phyloP scores from a whole-genome alignment of 2,888 invertebrate species.

The Caradrina kadenii region DNA sequence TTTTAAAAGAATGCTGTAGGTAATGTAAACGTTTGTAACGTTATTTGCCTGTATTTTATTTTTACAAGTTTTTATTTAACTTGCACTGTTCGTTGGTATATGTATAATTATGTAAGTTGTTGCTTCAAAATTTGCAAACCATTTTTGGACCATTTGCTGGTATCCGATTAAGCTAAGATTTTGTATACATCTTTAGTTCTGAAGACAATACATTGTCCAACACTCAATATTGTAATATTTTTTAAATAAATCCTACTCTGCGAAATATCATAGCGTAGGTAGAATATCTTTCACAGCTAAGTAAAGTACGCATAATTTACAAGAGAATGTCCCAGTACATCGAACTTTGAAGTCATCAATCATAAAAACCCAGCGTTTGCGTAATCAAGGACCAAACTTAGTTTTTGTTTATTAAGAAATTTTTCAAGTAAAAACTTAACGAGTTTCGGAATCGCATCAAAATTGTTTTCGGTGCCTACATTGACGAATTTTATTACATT shows the following conservation, averaged over 20 bases:
- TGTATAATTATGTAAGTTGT: no score
- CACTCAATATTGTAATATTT: no score
- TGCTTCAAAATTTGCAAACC: no score
- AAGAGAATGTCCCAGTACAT: conserved; percentile 43
- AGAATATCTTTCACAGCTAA: neutral
- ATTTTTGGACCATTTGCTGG: no score
- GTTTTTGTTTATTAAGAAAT: conserved; percentile 60
- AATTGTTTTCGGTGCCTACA: conserved; percentile 27
- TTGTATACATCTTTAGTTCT: no score
- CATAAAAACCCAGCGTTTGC: conserved; percentile 56
- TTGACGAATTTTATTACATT: conserved; percentile 53
- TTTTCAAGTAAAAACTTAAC: conserved; percentile 52
- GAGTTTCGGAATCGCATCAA: conserved; percentile 36
- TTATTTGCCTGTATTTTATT: conserved; percentile 25
- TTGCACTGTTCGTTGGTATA: no score
- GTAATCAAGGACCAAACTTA: conserved; percentile 48
- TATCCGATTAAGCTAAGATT: no score
- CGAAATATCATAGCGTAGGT: neutral
- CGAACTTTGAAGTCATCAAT: conserved; percentile 59
- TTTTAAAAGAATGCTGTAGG: conserved; percentile 2
- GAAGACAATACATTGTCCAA: no score
- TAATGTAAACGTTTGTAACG: conserved; percentile 6
- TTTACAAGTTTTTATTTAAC: no score
- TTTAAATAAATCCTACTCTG: neutral
- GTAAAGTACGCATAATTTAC: conserved; percentile 10